Base-by-base conservation (phyloP, 2,888 invertebrate genomes). In the Rhagonycha lutea region DNA sequence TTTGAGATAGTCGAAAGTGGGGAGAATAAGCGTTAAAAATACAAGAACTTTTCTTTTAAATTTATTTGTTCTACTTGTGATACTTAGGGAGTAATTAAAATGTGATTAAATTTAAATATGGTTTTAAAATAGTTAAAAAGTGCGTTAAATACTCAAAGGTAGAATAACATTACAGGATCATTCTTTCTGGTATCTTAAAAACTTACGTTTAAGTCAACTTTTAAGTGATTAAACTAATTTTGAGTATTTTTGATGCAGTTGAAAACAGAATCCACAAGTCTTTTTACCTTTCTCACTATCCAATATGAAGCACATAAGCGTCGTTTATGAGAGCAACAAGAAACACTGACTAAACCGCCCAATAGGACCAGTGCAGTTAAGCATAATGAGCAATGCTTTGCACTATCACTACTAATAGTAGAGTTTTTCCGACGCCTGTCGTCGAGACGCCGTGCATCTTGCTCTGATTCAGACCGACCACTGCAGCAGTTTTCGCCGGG, bases 401-500 rank as follows among this genome's bases (percentile, higher is more conserved):
- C 84, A 84, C 84, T 83, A 81, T 75, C 83, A 85, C 83, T 83
- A 83, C 80, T 76, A 68, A 65, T 61, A 69, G 65, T 68, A 77
- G 65, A 70, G 80, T 79, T 74, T 79, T 79, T 75, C 75, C 80
- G 81, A 81, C 70, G 76, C 77, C 75, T 73, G 76, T 79, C 84
- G 84, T 82, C 85, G 83, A 83, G 84, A 83, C 84, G 85, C 84
- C 80, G 81, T 82, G 83, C 86, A 83, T 84, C 81, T 81, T 82
- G 83, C 78, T 81, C 85, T 82, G 83, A 79, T 81, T 83, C 85
- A 85, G 84, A 83, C 83, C 85, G 85, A 86, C 85, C 86, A 87
- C 87, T 86, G 87, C 87, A 86, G 85, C 86, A 85, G 85, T 86
- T 85, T 84, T 86, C 83, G 86, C 87, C 86, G 85, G 86, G 87